Percentiles rank a stretch among this genome's conserved stretches.
Conservation (phyloP, 1,140 invertebrate species). For the Cotesia chilonis region DNA sequence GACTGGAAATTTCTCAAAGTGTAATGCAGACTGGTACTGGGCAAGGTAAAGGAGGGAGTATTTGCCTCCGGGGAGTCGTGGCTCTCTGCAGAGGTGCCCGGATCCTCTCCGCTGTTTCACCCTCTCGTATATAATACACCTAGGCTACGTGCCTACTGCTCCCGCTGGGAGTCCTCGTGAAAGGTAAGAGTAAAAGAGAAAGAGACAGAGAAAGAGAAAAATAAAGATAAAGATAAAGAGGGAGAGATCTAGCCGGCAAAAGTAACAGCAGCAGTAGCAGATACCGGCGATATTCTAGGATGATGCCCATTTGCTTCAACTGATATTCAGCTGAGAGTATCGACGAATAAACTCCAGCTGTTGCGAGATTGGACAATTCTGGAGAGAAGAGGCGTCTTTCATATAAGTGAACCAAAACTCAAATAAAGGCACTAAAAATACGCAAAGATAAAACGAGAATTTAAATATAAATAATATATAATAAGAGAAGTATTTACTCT, state of each 20-base stretch:
- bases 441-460: no score
- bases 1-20: slow-evolving; percentile 10
- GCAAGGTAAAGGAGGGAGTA: slow-evolving; percentile 34
- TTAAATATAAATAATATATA: no score
- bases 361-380: slow-evolving; percentile 6
- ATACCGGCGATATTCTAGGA: slow-evolving; percentile 39
- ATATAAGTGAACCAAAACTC: neutral
- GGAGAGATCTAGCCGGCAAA: neutral
- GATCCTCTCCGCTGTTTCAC: slow-evolving; percentile 50
- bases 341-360: slow-evolving; percentile 14
- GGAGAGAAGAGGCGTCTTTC: neutral
- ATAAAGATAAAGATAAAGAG: slow-evolving; percentile 18
- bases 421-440: slow-evolving; percentile 2
- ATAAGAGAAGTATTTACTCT: no score
- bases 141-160: slow-evolving; percentile 46
- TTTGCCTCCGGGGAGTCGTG: slow-evolving; percentile 51
- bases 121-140: slow-evolving; percentile 53
- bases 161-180: slow-evolving; percentile 28
- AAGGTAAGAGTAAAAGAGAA: slow-evolving; percentile 30
- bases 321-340: slow-evolving; percentile 21
- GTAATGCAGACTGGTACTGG: neutral
- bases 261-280: no score
- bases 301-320: slow-evolving; percentile 40
- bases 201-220: slow-evolving; percentile 36
- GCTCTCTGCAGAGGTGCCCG: slow-evolving; percentile 41